Evolutionary conservation across 2,888 invertebrate genomes (phyloP), one percentile per base, ranked within the genome.

Genomic region (Ceratothoa steindachneri): DNA sequence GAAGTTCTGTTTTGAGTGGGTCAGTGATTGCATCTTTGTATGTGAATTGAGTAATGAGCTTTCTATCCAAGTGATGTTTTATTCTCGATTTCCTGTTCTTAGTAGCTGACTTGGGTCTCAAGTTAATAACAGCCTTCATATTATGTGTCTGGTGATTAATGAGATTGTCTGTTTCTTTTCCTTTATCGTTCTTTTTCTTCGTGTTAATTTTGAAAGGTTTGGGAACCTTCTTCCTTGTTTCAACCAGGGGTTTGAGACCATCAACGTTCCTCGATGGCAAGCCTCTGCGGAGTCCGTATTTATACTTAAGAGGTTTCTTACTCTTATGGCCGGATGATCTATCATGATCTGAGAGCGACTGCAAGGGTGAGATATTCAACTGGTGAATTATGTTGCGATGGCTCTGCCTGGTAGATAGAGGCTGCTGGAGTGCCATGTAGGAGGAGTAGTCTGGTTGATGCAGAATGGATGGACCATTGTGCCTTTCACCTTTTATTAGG

Each of bases 11-110:
- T 12, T 72, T 71, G 1, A 74, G 30, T 1, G 71, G 53, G 29
- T 74, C 75, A 1, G 79, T 79, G 15, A 79, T 72, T n/a, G 79
- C 79, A 64, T 79, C 76, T 15, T 76, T 67, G 2, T 73, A 76
- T 12, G 76, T 76, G 30, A 79, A 79, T 1, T 71, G 2, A 60
- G 2, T 12, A 60, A 60, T 12, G 19, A 22, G 19, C 27, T 60
- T 24, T 24, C 27, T 24, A 22, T 60, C 22, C 12, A 24, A 12
- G n/a, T n/a, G n/a, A n/a, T n/a, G n/a, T n/a, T n/a, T n/a, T n/a
- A n/a, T n/a, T n/a, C n/a, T n/a, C n/a, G n/a, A n/a, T n/a, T n/a
- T n/a, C 27, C 27, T 9, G 2, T 1, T 60, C 24, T n/a, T n/a
- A 12, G 27, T 12, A 24, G 27, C 12, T 22, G 12, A 1, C n/a